Evolutionary conservation across 2,888 invertebrate genomes (phyloP).

Genomic region (Strigamia crassipes): DNA sequence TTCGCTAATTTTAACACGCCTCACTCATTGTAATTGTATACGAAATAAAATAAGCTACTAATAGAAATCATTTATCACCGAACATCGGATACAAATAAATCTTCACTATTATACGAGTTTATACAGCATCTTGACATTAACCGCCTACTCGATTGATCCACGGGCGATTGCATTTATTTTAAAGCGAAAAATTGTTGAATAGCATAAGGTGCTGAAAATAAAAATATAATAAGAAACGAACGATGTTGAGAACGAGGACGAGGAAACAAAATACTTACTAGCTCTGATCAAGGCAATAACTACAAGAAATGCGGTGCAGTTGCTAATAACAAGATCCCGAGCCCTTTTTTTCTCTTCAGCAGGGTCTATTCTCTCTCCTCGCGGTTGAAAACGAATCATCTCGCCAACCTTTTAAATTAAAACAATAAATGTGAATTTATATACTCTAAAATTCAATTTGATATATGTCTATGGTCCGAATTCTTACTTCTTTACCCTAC

Average conservation of each 20-base stretch:
- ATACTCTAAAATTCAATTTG: neutral
- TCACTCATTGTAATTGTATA: no score
- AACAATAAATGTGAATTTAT: neutral
- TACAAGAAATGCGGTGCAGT: conserved; percentile 49
- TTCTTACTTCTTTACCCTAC: neutral
- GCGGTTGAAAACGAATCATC: conserved; percentile 50
- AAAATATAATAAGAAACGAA: neutral
- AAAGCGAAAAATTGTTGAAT: neutral
- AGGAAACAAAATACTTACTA: conserved; percentile 49
- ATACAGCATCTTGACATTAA: no score
- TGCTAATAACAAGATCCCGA: conserved; percentile 49
- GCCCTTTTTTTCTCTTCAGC: conserved; percentile 52
- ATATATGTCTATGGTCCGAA: no score
- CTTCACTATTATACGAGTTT: no score
- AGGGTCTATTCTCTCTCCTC: conserved; percentile 50
- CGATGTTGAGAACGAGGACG: no score
- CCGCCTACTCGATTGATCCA: no score
- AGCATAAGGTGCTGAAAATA: conserved; percentile 19
- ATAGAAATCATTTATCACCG: no score
- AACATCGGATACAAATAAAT: no score
- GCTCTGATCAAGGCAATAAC: conserved; percentile 51
- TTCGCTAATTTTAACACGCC: no score
- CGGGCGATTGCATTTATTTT: neutral
- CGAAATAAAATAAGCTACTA: no score
- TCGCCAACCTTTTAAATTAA: neutral